Evolutionary conservation across 2,888 invertebrate genomes (phyloP), one percentile per base, ranked within the genome.

Genomic region (Hybos culiciformis): DNA sequence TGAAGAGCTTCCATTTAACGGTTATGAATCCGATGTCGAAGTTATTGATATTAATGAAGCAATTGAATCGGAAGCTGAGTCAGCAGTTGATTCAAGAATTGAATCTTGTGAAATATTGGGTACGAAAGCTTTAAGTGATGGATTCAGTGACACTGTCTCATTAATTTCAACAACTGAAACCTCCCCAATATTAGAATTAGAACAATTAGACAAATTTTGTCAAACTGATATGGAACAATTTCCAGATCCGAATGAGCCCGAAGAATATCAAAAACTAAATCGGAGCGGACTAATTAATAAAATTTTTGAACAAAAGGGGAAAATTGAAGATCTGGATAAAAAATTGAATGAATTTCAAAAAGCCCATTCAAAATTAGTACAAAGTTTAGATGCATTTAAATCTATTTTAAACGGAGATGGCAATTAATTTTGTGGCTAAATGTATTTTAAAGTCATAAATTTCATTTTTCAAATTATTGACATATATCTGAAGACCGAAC

Each of bases 331-430:
- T 19, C 12, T 34, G 17, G 34, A 34, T 12, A 9, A 17, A 17
- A 34, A 34, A 19, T 19, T 34, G 19, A 17, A 18, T 19, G 34
- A 34, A 34, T 34, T 34, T 12, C 34, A 34, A 34, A 18, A 17
- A 34, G 18, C 34, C 6, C 34, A 34, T 34, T 19, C 12, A 12
- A 34, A 34, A 34, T 18, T 34, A 11, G 34, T 34, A 5, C 8
- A 34, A 34, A 34, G 34, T 34, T 19, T 34, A 19, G 34, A 34
- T 19, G 34, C 34, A 34, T 34, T 34, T 34, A 34, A 34, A 19
- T n/a, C n/a, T n/a, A n/a, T n/a, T n/a, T n/a, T n/a, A n/a, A n/a
- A n/a, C n/a, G n/a, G n/a, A n/a, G n/a, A n/a, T n/a, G n/a, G n/a
- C n/a, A n/a, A n/a, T n/a, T n/a, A n/a, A n/a, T n/a, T n/a, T n/a